phyloP scores from a whole-genome alignment of 2,797 vertebrate species.

The Chelonia mydas region DNA sequence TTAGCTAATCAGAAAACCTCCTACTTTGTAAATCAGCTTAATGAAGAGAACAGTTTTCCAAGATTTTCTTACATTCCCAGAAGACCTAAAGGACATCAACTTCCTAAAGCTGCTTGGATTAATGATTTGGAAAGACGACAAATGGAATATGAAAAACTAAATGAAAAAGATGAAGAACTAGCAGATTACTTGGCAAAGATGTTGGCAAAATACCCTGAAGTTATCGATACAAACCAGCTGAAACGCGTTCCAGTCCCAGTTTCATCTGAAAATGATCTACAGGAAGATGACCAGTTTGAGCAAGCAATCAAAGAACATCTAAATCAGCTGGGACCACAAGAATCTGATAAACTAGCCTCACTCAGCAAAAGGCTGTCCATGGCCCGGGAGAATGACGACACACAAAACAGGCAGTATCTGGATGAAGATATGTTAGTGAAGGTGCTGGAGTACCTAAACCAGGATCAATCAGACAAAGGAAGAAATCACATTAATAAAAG shows the following conservation, averaged over 20 bases:
- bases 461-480: conserved; percentile 87
- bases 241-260: conserved; percentile 83
- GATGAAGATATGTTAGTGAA: conserved; percentile 91
- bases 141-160: conserved; percentile 83
- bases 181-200: conserved; percentile 89
- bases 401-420: conserved; percentile 83
- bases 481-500: conserved; percentile 85
- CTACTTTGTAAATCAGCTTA: conserved; percentile 83
- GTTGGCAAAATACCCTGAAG: conserved; percentile 87
- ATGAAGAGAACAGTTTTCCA: conserved; percentile 79
- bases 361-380: conserved; percentile 83
- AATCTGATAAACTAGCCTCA: conserved; percentile 72
- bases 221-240: conserved; percentile 76
- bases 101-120: conserved; percentile 77
- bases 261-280: conserved; percentile 78
- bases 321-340: conserved; percentile 82
- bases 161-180: conserved; percentile 88
- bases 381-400: conserved; percentile 70
- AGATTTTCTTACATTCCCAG: conserved; percentile 78
- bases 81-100: conserved; percentile 78
- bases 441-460: conserved; percentile 90
- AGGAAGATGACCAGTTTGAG: conserved; percentile 81
- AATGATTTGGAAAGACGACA: conserved; percentile 85
- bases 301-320: conserved; percentile 87
- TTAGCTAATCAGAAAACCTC: conserved; percentile 82